Base-by-base conservation (phyloP, 2,113 vertebrate species). In the Theristicus caerulescens region DNA sequence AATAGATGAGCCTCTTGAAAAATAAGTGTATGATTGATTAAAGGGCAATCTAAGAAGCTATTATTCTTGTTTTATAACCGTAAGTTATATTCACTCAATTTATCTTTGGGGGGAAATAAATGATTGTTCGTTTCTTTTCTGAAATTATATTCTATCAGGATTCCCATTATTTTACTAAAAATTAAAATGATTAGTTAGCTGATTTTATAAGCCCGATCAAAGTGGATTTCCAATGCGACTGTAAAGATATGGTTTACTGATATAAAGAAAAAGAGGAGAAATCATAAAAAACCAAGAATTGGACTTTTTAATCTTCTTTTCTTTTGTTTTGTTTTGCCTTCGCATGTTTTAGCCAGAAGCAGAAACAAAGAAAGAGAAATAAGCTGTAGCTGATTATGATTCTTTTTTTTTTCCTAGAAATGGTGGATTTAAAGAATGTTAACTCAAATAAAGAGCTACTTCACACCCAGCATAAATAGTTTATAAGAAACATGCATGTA, bases 1-100 rank as follows among this genome's bases (percentile, higher is more conserved):
- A 99, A 99, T 98, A 99, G 98, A 99, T 98, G 98, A 98, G 97
- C 97, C 98, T 98, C 98, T 98, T 98, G 97, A 98, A 98, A 98
- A 98, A 99, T 99, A 99, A 99, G 98, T 98, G 98, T 98, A 98
- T 99, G 98, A 99, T 99, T 99, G 98, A 99, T 99, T 98, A 98
- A 98, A 98, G 98, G 98, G 98, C 98, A 98, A 98, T 99, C 98
- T 99, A 98, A 98, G 98, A 98, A 98, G 97, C 98, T 98, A 98
- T 99, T 99, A 98, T 98, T 98, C 98, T 98, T 99, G 98, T 98
- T 98, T 98, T 98, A 98, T 98, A 98, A 98, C 97, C 51, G 97
- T 98, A 98, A 98, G 97, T 98, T 98, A 98, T 98, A 98, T 98
- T 98, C 98, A 97, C 96, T 98, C 98, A 97, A 98, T 98, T 98